Evolutionary conservation across 2,797 vertebrate genomes (phyloP), one percentile per base, ranked within the genome.

Genomic region (Glossophaga mutica): DNA sequence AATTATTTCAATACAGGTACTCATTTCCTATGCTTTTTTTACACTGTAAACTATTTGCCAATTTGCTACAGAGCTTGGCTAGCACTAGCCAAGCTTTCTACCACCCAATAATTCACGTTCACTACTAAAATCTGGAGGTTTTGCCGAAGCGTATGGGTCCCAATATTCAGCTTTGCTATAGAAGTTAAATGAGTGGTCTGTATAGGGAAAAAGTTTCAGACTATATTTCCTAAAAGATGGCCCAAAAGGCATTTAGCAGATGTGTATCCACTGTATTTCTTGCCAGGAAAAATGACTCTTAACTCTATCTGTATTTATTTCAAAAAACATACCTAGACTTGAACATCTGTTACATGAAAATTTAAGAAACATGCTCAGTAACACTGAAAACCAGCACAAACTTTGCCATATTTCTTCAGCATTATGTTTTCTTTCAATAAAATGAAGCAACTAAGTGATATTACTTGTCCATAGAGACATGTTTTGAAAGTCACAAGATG

Each of bases 1-100:
- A 79, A 76, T 78, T 91, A 97, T 78, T 91, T 83, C 22, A 96
- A 86, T 81, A 32, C 16, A 95, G 95, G 9, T 50, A 85, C 39
- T 65, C 2, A 73, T 79, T 96, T 71, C n/a, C 26, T 84, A 70
- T 4, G 22, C 42, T 55, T 15, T 22, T 15, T 73, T 77, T 62
- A 68, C 12, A 87, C 1, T 46, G 79, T 74, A 96, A 84, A 9
- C 10, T 37, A 39, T 15, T 77, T 93, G 71, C 68, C 48, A 74
- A 34, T 79, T 29, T 78, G 59, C 78, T 94, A 11, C 26, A 92
- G 8, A 65, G 44, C 24, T 65, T 6, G 26, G 9, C 9, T 34
- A 91, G 26, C 0, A 7, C 55, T 79, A 96, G 83, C 57, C 79
- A 76, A 59, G 19, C 67, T 90, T 97, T 94, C 78, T 94, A 39